A percentile compares a stretch with the other conserved stretches of the same genome.
phyloP scores from a whole-genome alignment of 2,888 invertebrate species.

The Galeruca laticollis region DNA sequence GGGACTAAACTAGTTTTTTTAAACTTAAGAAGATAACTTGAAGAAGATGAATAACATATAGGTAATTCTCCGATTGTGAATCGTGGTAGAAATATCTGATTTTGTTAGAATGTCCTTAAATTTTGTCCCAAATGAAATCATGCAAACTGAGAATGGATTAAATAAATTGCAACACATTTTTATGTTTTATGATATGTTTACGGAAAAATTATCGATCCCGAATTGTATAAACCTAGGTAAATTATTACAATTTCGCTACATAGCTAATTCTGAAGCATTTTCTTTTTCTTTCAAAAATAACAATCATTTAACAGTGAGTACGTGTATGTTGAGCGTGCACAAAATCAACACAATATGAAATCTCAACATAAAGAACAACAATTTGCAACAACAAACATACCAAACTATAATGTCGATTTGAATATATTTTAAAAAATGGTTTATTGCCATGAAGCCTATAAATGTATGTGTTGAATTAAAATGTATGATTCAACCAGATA shows the following conservation, averaged over 20 bases:
- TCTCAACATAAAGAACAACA: conserved; percentile 1
- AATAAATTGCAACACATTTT: too few relatives aligned
- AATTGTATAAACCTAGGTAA: conserved; percentile 1
- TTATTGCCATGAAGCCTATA: neutral
- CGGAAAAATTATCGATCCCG: too few relatives aligned
- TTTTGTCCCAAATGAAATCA: too few relatives aligned
- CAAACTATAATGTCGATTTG: neutral
- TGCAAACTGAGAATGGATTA: too few relatives aligned
- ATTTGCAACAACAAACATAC: conserved; percentile 12
- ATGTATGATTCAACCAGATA: neutral
- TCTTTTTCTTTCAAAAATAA: neutral
- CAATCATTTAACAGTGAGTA: neutral
- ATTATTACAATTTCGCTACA: neutral
- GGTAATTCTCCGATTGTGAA: too few relatives aligned
- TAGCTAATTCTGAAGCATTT: neutral
- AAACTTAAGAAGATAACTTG: too few relatives aligned
- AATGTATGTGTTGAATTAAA: neutral
- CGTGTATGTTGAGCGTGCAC: conserved; percentile 31
- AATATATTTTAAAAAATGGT: neutral
- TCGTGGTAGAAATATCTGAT: too few relatives aligned
- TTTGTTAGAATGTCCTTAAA: too few relatives aligned
- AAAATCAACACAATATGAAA: conserved; percentile 35
- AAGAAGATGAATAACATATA: too few relatives aligned
- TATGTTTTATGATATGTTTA: too few relatives aligned
- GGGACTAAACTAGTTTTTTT: too few relatives aligned